Evolutionary conservation across 2,797 vertebrate genomes (phyloP).

Genomic region (Macropodus opercularis): DNA sequence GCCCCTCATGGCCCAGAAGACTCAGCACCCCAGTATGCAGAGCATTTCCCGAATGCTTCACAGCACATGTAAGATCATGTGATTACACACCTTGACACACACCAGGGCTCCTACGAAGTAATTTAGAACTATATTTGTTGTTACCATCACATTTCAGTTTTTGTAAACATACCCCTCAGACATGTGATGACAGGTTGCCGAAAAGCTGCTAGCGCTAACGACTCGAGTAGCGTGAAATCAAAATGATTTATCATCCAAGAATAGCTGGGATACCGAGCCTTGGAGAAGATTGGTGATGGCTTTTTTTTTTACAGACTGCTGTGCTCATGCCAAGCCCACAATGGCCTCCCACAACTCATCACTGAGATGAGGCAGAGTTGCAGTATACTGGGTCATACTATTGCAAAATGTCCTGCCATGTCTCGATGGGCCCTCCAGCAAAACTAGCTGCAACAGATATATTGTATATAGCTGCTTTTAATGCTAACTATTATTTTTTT

Average conservation of each 20-base stretch:
- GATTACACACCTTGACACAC: too few species aligned
- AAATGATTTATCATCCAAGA: slow-evolving; percentile 75
- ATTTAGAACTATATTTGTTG: slow-evolving; percentile 28
- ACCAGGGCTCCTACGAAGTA: background rate
- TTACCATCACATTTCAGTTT: slow-evolving; percentile 41
- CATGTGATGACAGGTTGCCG: slow-evolving; percentile 62
- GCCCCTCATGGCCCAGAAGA: slow-evolving; percentile 97
- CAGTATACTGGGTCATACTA: slow-evolving; percentile 39
- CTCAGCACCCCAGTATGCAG: slow-evolving; percentile 90
- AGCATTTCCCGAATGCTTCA: slow-evolving; percentile 93
- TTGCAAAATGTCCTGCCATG: slow-evolving; percentile 48
- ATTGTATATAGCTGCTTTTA: slow-evolving; percentile 5
- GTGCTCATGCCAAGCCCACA: slow-evolving; percentile 62
- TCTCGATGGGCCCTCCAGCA: slow-evolving; percentile 26
- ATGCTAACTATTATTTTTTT: slow-evolving; percentile 6
- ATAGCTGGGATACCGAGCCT: slow-evolving; percentile 65
- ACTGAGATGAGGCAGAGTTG: slow-evolving; percentile 40
- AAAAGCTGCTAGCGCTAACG: slow-evolving; percentile 38
- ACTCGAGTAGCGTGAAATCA: slow-evolving; percentile 64
- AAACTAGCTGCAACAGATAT: background rate
- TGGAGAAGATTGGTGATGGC: slow-evolving; percentile 51
- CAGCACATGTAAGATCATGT: slow-evolving; percentile 94
- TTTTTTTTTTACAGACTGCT: slow-evolving; percentile 37
- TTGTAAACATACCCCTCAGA: slow-evolving; percentile 40
- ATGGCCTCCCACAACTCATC: slow-evolving; percentile 60